Percentiles rank a stretch among this genome's conserved stretches.
phyloP scores from a whole-genome alignment of 2,113 vertebrate genomes.

The Australoheros scitulus region DNA sequence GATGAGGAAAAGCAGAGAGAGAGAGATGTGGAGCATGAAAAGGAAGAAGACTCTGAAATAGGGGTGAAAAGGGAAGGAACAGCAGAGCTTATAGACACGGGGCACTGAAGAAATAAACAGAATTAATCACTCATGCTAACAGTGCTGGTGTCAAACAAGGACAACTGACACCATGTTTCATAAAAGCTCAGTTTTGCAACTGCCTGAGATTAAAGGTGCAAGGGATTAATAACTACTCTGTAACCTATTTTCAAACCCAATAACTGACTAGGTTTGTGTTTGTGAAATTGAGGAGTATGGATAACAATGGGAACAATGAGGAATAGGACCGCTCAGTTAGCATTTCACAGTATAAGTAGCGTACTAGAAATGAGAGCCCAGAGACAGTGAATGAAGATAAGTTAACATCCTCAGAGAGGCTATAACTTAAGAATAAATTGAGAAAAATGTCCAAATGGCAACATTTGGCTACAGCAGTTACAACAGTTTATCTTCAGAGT shows the following conservation, averaged over 20 bases:
- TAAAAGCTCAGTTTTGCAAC: not conserved
- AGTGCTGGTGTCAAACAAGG: not conserved
- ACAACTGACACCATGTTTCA: not conserved
- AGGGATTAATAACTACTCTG: not conserved
- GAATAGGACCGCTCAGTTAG: not conserved
- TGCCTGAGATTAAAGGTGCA: not conserved
- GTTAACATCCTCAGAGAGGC: not conserved
- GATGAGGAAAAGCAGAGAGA: constrained; percentile 39
- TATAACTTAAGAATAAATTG: not conserved
- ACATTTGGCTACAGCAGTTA: not conserved
- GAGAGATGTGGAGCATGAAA: constrained; percentile 3
- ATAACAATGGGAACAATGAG: not conserved
- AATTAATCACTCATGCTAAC: not conserved
- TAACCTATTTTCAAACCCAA: constrained; percentile 4
- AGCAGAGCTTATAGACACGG: not conserved
- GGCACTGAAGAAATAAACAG: not conserved
- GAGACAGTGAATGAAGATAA: not conserved
- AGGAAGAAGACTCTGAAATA: not conserved
- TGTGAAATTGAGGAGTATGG: not conserved
- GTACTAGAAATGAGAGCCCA: not conserved
- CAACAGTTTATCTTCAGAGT: not conserved
- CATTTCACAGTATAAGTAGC: not conserved
- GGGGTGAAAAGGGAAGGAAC: not conserved
- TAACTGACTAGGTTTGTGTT: not conserved
- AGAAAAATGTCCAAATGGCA: not conserved